Conservation (phyloP, 2,888 invertebrate species). For the Anorthoa munda region DNA sequence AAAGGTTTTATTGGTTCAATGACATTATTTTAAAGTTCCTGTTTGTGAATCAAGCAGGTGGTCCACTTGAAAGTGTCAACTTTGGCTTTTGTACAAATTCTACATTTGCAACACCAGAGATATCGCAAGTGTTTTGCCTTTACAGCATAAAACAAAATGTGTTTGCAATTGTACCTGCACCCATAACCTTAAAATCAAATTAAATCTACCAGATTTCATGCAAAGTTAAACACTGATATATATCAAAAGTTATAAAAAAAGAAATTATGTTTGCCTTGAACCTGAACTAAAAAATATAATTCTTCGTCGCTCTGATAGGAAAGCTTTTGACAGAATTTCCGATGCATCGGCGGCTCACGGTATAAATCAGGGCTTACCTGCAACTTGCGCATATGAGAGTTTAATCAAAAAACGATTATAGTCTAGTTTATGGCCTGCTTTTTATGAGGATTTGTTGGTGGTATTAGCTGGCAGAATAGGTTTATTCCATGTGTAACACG, state of each 20-base stretch:
- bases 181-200: too few species aligned
- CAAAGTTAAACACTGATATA: too few species aligned
- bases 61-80: background rate
- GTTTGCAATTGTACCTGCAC: too few species aligned
- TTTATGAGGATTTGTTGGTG: constrained; percentile 42
- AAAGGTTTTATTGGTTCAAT: constrained; percentile 15
- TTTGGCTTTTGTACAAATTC: background rate
- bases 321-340: constrained; percentile 9
- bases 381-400: constrained; percentile 35
- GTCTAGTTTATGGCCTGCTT: constrained; percentile 28
- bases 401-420: constrained; percentile 61
- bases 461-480: constrained; percentile 10
- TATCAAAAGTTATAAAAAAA: too few species aligned
- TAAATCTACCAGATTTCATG: too few species aligned
- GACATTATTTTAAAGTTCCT: background rate
- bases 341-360: constrained; percentile 40
- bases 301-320: background rate
- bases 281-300: background rate
- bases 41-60: background rate
- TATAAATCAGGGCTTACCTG: constrained; percentile 42
- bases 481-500: background rate
- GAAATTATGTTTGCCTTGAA: too few species aligned
- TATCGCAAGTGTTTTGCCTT: too few species aligned
- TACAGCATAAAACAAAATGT: too few species aligned
- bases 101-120: too few species aligned